Conservation (phyloP, 2,888 invertebrate species). For the Microctonus brassicae region DNA sequence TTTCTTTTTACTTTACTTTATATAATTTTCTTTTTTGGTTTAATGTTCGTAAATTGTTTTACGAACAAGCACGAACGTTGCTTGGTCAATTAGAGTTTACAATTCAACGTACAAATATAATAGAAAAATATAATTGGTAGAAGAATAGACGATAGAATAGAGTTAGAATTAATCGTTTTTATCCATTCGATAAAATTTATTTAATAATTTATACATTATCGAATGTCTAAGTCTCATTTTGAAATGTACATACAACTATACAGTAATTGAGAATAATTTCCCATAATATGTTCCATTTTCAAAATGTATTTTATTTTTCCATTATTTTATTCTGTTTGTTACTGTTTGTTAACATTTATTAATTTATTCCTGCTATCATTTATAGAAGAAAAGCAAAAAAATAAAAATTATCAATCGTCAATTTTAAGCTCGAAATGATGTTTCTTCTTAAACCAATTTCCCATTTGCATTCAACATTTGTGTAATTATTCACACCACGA, state of each 20-base stretch:
- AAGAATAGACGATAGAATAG: constrained; percentile 69
- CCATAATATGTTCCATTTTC: constrained; percentile 27
- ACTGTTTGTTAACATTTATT: background rate
- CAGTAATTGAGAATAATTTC: constrained; percentile 23
- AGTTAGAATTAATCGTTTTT: constrained; percentile 65
- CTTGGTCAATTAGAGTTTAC: constrained; percentile 65
- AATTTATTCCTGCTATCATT: background rate
- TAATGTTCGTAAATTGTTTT: constrained; percentile 36
- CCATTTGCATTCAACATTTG: constrained; percentile 2
- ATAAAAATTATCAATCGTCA: background rate
- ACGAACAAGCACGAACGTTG: constrained; percentile 48
- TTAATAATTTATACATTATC: constrained; percentile 53
- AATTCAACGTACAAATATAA: constrained; percentile 70
- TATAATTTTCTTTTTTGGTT: constrained; percentile 36
- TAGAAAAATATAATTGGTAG: constrained; percentile 70
- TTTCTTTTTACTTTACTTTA: constrained; percentile 29
- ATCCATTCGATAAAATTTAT: constrained; percentile 32
- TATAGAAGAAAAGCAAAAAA: background rate
- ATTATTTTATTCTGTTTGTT: background rate
- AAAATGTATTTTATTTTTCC: constrained; percentile 29
- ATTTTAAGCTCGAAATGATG: constrained; percentile 23
- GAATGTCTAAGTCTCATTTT: constrained; percentile 55
- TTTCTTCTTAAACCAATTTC: constrained; percentile 14
- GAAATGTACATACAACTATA: constrained; percentile 42
- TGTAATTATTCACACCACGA: constrained; percentile 1